Base-by-base conservation (phyloP, 2,797 vertebrate species). In the Ispidina picta region DNA sequence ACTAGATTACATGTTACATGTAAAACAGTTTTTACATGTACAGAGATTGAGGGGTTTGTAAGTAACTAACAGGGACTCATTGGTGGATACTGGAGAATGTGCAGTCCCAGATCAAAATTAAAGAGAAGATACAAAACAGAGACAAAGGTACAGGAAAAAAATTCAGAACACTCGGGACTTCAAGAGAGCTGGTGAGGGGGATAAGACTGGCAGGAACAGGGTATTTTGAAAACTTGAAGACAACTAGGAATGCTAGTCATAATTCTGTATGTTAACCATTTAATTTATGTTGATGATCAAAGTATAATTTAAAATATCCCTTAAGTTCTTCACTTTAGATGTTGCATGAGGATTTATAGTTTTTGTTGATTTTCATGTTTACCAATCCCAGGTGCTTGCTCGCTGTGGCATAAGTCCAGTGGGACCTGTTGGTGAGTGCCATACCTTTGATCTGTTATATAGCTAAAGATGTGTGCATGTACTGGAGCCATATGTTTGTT, bases 361-460 rank as follows among this genome's bases (percentile, higher is more conserved):
- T 51, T 46, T 54, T 65, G 33, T 54, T 3, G 1, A 29, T 65
- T 60, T 60, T 77, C 25, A 13, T 26, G 33, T 68, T 68, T 33
- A 73, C 41, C 29, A 63, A 10, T 46, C 21, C 18, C 22, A n/a
- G 22, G 33, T 25, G 41, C 31, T 35, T 22, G 29, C 12, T 22
- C 1, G 0, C 25, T 31, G 21, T 55, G 28, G 26, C 10, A 0
- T 60, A 55, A 55, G 10, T 37, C 41, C 35, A n/a, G 28, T 37
- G 33, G 31, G 43, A 37, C 37, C 33, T 58, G 15, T 25, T 52
- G 60, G 20, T 44, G 37, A 15, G 12, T 72, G 25, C 28, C 16
- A 31, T 52, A 23, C 56, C 52, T 52, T 73, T 73, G 78, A 83
- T 33, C 56, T 35, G 8, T 18, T 25, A 3, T 52, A 15, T 58